Evolutionary conservation across 2,797 vertebrate genomes (phyloP).

Genomic region (Alectoris magna): DNA sequence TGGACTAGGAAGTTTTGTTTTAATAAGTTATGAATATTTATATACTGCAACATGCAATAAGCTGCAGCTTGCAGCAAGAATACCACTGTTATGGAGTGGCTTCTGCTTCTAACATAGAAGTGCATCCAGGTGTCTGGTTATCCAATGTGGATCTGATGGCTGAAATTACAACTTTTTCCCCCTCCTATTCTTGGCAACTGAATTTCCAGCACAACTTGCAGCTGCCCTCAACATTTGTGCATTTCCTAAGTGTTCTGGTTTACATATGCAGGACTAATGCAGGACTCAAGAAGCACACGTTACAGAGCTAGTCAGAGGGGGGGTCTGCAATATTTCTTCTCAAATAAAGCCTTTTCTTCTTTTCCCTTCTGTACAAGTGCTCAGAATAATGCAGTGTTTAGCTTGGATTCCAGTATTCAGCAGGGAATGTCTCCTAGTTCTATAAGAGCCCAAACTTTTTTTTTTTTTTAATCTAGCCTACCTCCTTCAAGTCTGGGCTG

Average conservation of each 20-base stretch:
- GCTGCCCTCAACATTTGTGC: background rate
- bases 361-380: background rate
- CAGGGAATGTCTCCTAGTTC: conserved; percentile 12
- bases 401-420: background rate
- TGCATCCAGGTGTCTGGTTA: background rate
- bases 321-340: background rate
- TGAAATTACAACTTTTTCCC: background rate
- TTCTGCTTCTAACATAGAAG: background rate
- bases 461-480: conserved; percentile 39
- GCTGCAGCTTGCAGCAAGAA: background rate
- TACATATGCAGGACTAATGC: background rate
- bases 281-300: background rate
- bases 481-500: background rate
- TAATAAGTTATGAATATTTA: background rate
- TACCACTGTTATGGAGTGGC: background rate
- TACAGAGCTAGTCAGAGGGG: background rate
- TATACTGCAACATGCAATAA: accelerated
- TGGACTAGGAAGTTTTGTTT: background rate
- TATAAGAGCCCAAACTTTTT: background rate
- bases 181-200: background rate
- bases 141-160: background rate
- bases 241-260: background rate
- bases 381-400: background rate
- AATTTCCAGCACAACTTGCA: background rate
- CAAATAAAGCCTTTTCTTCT: background rate